phyloP scores from a whole-genome alignment of 1,140 invertebrate genomes.

The Delia radicum region DNA sequence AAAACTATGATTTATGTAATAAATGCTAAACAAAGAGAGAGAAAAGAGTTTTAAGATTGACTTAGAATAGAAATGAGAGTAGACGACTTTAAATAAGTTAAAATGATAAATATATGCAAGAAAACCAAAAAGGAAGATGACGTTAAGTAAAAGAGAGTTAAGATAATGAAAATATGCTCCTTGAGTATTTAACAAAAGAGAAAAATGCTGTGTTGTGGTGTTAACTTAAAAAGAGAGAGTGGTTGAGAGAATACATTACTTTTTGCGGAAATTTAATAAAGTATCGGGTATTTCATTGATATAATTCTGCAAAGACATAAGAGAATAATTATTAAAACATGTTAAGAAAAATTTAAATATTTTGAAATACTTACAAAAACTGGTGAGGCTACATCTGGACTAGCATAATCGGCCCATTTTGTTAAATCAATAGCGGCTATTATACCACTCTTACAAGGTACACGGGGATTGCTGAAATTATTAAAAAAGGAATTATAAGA shows the following conservation, averaged over 20 bases:
- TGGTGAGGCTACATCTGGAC: slow-evolving; percentile 58
- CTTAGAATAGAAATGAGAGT: slow-evolving; percentile 34
- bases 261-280: slow-evolving; percentile 51
- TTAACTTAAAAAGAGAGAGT: background rate
- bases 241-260: no score
- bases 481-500: slow-evolving; percentile 25
- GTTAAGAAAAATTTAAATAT: background rate
- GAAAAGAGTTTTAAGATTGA: slow-evolving; percentile 27
- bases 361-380: slow-evolving; percentile 62
- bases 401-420: slow-evolving; percentile 79
- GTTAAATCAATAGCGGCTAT: slow-evolving; percentile 81
- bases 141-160: background rate
- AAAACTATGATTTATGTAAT: no score
- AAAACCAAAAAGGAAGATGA: background rate
- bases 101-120: background rate
- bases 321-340: background rate
- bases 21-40: background rate
- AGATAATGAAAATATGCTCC: slow-evolving; percentile 18
- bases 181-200: slow-evolving; percentile 16
- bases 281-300: slow-evolving; percentile 54
- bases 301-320: slow-evolving; percentile 44
- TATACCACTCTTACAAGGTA: slow-evolving; percentile 83
- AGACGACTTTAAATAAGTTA: slow-evolving; percentile 14
- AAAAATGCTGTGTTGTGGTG: background rate
- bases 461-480: slow-evolving; percentile 78